Evolutionary conservation across 2,797 vertebrate species (phyloP).

Genomic region (Philypnodon macrostomus): DNA sequence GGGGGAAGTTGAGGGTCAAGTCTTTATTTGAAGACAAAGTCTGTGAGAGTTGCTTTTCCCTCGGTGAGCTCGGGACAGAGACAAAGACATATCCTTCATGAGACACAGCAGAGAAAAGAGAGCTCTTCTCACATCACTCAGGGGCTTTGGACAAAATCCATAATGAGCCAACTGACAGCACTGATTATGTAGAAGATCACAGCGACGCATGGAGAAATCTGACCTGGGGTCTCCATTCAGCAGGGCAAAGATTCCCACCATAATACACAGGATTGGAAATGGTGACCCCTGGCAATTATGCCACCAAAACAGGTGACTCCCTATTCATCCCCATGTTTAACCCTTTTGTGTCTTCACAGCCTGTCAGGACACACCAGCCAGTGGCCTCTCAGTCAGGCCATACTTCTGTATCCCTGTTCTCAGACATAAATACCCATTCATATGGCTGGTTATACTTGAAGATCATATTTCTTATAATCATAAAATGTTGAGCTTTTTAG

Average conservation of each 20-base stretch:
- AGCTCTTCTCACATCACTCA: constrained; percentile 86
- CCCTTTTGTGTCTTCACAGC: constrained; percentile 80
- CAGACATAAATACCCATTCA: constrained; percentile 76
- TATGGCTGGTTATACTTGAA: constrained; percentile 45
- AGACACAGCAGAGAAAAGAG: constrained; percentile 69
- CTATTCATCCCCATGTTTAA: constrained; percentile 73
- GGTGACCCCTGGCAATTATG: constrained; percentile 74
- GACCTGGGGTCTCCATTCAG: constrained; percentile 76
- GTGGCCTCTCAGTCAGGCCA: constrained; percentile 59
- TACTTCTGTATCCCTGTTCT: constrained; percentile 33
- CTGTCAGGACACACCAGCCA: constrained; percentile 64
- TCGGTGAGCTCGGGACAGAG: constrained; percentile 41
- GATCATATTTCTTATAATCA: too few species aligned
- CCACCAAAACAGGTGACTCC: constrained; percentile 80
- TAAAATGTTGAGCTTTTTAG: too few species aligned
- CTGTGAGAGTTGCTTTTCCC: constrained; percentile 38
- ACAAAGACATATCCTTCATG: constrained; percentile 78
- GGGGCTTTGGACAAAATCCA: constrained; percentile 86
- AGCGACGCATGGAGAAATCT: constrained; percentile 83
- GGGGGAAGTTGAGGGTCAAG: constrained; percentile 17
- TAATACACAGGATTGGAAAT: constrained; percentile 82
- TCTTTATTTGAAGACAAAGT: constrained; percentile 61
- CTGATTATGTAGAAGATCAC: constrained; percentile 85
- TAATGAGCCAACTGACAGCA: constrained; percentile 91
- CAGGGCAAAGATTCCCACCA: constrained; percentile 84